Conservation (phyloP, 2,113 vertebrate species). For the Perccottus glenii region DNA sequence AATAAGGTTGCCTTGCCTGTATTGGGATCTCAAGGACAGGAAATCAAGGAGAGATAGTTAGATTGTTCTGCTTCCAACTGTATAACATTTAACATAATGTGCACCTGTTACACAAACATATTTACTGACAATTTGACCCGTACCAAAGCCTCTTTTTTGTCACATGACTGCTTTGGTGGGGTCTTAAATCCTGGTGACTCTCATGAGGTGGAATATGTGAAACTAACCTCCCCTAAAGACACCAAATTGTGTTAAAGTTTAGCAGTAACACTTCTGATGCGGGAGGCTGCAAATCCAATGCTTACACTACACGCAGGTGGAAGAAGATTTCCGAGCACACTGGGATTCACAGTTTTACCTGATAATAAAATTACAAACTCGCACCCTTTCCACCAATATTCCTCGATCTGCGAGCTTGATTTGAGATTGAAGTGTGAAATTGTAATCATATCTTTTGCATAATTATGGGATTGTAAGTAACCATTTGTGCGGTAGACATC, state of each 20-base stretch:
- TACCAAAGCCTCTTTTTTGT: slow-evolving; percentile 24
- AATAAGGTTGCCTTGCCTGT: no score
- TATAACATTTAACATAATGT: no score
- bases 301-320: slow-evolving; percentile 64
- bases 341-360: slow-evolving; percentile 76
- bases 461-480: slow-evolving; percentile 2
- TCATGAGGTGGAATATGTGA: slow-evolving; percentile 53
- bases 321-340: slow-evolving; percentile 54
- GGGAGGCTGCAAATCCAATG: slow-evolving; percentile 57
- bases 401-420: slow-evolving; percentile 8
- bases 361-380: slow-evolving; percentile 68
- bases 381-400: slow-evolving; percentile 1
- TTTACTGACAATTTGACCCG: slow-evolving; percentile 13
- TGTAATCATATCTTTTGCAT: slow-evolving; percentile 11
- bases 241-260: slow-evolving; percentile 74
- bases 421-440: neutral
- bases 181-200: slow-evolving; percentile 41
- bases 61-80: no score
- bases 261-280: slow-evolving; percentile 65
- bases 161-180: slow-evolving; percentile 19
- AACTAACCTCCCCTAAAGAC: slow-evolving; percentile 56
- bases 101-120: slow-evolving; percentile 14
- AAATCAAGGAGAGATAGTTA: no score
- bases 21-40: no score
- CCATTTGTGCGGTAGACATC: neutral